phyloP scores from a whole-genome alignment of 1,140 invertebrate species.

The Nymphalis io region DNA sequence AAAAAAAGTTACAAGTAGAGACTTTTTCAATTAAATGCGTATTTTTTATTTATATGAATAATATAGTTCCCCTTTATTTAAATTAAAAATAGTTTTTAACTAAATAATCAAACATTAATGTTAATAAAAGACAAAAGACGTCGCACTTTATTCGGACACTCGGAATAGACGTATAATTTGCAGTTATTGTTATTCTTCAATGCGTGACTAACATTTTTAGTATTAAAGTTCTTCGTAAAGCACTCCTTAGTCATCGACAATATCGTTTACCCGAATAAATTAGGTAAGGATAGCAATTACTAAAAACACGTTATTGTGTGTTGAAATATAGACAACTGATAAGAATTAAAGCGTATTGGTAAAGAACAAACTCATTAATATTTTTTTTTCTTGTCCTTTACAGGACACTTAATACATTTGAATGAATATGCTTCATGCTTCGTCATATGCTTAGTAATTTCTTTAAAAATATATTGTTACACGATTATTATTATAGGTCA shows the following conservation, averaged over 20 bases:
- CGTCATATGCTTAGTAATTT: background rate
- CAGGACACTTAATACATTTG: too few relatives aligned
- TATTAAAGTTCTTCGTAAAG: slow-evolving; percentile 26
- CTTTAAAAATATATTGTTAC: background rate
- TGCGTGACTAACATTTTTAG: slow-evolving; percentile 35
- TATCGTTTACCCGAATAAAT: slow-evolving; percentile 20
- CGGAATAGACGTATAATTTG: slow-evolving; percentile 11
- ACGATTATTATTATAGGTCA: background rate
- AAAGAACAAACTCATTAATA: too few relatives aligned
- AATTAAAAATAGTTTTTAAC: background rate
- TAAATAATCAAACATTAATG: background rate
- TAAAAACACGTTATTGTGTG: background rate
- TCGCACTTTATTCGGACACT: background rate
- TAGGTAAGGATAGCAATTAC: slow-evolving; percentile 19
- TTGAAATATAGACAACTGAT: too few relatives aligned
- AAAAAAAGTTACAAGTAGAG: background rate
- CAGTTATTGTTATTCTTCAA: slow-evolving; percentile 27
- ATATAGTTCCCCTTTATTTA: background rate
- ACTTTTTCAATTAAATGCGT: background rate
- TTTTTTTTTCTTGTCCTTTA: too few relatives aligned
- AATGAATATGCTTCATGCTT: too few relatives aligned
- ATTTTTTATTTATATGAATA: background rate
- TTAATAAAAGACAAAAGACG: slow-evolving; percentile 10
- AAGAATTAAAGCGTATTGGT: too few relatives aligned
- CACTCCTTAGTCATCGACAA: slow-evolving; percentile 24